phyloP scores from a whole-genome alignment of 2,113 vertebrate species.

The Epinephelus moara region DNA sequence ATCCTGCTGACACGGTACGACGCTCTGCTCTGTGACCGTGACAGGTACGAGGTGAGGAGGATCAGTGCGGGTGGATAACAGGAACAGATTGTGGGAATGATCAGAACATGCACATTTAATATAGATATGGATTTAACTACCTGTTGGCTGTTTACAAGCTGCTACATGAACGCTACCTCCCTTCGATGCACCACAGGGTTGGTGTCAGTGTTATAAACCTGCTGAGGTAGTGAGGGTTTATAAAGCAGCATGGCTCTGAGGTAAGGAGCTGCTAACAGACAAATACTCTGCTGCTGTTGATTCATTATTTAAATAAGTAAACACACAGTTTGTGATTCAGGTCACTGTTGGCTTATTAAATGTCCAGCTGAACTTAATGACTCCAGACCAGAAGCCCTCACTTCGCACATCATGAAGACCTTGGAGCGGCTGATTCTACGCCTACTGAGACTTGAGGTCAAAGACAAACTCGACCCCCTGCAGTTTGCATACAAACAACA shows the following conservation, averaged over 20 bases:
- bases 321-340: background rate
- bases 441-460: too few species aligned
- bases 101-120: background rate
- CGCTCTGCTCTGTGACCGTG: background rate
- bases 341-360: background rate
- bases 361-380: background rate
- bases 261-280: too few species aligned
- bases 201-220: background rate
- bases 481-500: too few species aligned
- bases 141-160: background rate
- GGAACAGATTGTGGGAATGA: background rate
- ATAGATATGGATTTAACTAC: background rate
- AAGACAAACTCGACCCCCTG: too few species aligned
- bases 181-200: background rate
- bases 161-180: background rate
- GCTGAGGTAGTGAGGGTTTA: too few species aligned
- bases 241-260: too few species aligned
- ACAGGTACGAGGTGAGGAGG: background rate
- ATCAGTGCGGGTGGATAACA: background rate
- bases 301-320: background rate
- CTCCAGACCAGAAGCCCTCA: too few species aligned
- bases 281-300: background rate
- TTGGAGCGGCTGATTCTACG: too few species aligned
- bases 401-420: too few species aligned
- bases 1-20: constrained; percentile 27